Evolutionary conservation across 2,797 vertebrate genomes (phyloP).

Genomic region (Masticophis lateralis): DNA sequence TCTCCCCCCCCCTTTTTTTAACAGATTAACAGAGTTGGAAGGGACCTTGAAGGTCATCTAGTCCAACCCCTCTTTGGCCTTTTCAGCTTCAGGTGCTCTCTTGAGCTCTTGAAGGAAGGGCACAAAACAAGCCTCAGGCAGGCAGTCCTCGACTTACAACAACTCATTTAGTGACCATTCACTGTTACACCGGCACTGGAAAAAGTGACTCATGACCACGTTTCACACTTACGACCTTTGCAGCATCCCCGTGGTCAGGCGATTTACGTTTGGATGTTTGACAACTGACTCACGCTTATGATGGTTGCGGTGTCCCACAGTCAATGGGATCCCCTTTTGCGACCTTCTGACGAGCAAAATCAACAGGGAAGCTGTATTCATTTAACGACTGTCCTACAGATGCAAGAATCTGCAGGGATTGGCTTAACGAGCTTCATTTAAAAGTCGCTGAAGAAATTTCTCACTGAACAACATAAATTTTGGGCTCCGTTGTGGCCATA

Average conservation of each 20-base stretch:
- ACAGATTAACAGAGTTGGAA: too few relatives aligned
- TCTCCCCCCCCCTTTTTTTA: rapidly evolving
- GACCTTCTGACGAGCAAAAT: too few relatives aligned
- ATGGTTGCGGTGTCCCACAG: rapidly evolving
- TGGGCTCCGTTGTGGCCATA: neutral
- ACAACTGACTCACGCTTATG: neutral
- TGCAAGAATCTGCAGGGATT: neutral
- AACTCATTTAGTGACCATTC: neutral
- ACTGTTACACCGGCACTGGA: neutral
- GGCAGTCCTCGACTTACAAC: neutral
- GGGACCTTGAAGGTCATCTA: too few relatives aligned
- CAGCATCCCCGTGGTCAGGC: neutral
- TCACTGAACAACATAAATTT: neutral
- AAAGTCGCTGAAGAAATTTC: too few relatives aligned
- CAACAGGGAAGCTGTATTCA: neutral
- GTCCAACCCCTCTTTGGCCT: neutral
- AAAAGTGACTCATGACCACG: neutral
- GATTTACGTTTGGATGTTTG: neutral
- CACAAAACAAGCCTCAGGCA: neutral
- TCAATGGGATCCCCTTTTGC: neutral
- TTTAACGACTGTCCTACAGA: neutral
- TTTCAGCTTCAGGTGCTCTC: neutral
- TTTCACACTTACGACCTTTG: neutral
- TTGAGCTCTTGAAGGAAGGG: neutral
- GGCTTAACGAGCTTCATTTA: rapidly evolving